A percentile compares a stretch with the other conserved stretches of the same genome.
phyloP scores from a whole-genome alignment of 2,888 invertebrate species.

The Pyrochroa serraticornis region DNA sequence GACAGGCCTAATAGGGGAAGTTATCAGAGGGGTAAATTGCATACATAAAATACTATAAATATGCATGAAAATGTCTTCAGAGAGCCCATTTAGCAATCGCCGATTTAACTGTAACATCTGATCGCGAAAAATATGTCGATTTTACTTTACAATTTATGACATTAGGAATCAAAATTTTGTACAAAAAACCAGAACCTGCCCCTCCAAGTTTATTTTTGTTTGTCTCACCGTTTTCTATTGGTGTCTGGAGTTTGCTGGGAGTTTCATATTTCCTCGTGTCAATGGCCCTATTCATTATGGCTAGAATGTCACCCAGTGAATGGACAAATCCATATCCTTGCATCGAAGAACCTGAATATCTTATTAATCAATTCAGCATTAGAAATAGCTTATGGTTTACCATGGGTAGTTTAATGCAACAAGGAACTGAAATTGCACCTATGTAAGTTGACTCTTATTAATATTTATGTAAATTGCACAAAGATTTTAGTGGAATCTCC shows the following conservation, averaged over 20 bases:
- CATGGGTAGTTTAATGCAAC: conserved; percentile 82
- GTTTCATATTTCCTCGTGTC: conserved; percentile 82
- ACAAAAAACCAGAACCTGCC: conserved; percentile 83
- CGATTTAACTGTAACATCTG: conserved; percentile 87
- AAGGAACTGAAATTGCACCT: conserved; percentile 87
- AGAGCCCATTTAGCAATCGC: conserved; percentile 90
- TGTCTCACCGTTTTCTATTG: conserved; percentile 82
- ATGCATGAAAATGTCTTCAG: conserved; percentile 59
- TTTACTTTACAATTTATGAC: conserved; percentile 97
- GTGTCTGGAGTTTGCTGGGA: conserved; percentile 84
- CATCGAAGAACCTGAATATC: conserved; percentile 79
- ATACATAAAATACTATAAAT: background rate
- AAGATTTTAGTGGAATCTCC: conserved; percentile 77
- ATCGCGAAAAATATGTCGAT: conserved; percentile 86
- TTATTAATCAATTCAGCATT: conserved; percentile 84
- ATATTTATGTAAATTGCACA: background rate
- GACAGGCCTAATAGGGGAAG: conserved; percentile 78
- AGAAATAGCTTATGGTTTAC: conserved; percentile 90
- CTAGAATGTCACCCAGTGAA: conserved; percentile 82
- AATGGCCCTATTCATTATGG: conserved; percentile 77
- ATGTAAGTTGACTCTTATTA: conserved; percentile 64
- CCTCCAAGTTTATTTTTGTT: conserved; percentile 91
- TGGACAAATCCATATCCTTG: conserved; percentile 90
- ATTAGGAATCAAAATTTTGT: conserved; percentile 86
- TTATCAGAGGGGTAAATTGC: conserved; percentile 70